Percentiles rank a stretch among this genome's conserved stretches.
Conservation (phyloP, 1,140 invertebrate species). For the Brachionus manjavacas region DNA sequence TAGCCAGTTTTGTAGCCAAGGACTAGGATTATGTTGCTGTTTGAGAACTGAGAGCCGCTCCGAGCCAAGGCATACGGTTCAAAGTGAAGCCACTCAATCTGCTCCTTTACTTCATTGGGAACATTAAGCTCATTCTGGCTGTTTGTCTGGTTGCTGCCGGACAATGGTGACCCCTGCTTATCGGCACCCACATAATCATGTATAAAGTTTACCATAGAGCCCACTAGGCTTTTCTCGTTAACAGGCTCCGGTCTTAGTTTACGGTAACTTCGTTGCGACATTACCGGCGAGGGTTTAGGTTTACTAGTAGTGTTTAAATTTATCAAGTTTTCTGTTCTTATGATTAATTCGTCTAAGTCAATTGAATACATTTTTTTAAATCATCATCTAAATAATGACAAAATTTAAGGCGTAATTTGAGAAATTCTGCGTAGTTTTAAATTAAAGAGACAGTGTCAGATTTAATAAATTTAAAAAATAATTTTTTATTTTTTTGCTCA, state of each 20-base stretch:
- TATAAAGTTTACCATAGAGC: slow-evolving; percentile 16
- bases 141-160: background rate
- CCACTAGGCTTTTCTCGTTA: slow-evolving; percentile 14
- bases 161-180: background rate
- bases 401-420: background rate
- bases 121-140: background rate
- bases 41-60: background rate
- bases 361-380: slow-evolving; percentile 5
- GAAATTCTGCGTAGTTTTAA: background rate
- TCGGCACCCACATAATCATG: slow-evolving; percentile 16
- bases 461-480: background rate
- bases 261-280: background rate
- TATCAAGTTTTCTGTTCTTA: slow-evolving; percentile 1
- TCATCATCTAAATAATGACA: slow-evolving; percentile 14
- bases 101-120: slow-evolving; percentile 32
- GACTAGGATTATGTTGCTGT: slow-evolving; percentile 10
- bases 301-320: background rate
- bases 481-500: background rate
- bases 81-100: slow-evolving; percentile 37
- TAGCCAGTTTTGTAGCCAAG: slow-evolving; percentile 38
- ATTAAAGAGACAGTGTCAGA: background rate
- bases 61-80: background rate
- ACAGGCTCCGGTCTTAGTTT: slow-evolving; percentile 34
- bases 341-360: slow-evolving; percentile 30
- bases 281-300: background rate